These are phyloP conservation scores for Drepana falcataria DNA, from an alignment of 2,888 invertebrate genomes.

Conservation along the genomic window DNA sequence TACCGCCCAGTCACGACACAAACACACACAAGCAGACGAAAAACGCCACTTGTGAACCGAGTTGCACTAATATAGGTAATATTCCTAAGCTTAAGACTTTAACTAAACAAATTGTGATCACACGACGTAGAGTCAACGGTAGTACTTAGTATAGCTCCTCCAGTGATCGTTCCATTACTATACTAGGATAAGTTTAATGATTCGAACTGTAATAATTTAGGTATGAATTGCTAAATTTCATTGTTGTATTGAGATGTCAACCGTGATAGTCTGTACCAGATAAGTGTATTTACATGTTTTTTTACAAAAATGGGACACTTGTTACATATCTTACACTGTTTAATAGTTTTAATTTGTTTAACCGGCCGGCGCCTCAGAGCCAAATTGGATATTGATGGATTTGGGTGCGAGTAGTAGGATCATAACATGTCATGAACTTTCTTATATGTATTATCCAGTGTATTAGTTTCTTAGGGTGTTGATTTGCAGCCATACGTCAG, in stretches of 20 bases:
- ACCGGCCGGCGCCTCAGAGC: conserved; percentile 10
- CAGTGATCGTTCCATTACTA: conserved; percentile 44
- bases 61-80: conserved; percentile 56
- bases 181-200: conserved; percentile 27
- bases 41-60: conserved; percentile 80
- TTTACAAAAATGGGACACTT: conserved; percentile 52
- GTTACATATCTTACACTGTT: conserved; percentile 74
- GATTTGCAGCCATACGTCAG: conserved; percentile 30
- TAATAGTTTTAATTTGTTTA: conserved; percentile 36
- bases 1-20: conserved; percentile 65
- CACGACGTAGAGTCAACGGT: conserved; percentile 36
- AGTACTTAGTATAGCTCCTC: conserved; percentile 30
- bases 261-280: conserved; percentile 52
- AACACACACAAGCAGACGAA: conserved; percentile 77
- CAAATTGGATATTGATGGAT: conserved; percentile 1
- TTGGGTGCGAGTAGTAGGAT: conserved; percentile 4
- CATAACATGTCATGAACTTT: conserved; percentile 6
- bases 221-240: conserved; percentile 24
- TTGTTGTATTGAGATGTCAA: conserved; percentile 13
- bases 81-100: conserved; percentile 25
- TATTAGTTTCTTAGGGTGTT: conserved; percentile 17
- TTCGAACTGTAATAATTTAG: conserved; percentile 36
- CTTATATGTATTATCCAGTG: conserved; percentile 5
- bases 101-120: conserved; percentile 45
- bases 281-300: conserved; percentile 50